Evolutionary conservation across 2,797 vertebrate genomes (phyloP).

Genomic region (Pseudochirops cupreus): DNA sequence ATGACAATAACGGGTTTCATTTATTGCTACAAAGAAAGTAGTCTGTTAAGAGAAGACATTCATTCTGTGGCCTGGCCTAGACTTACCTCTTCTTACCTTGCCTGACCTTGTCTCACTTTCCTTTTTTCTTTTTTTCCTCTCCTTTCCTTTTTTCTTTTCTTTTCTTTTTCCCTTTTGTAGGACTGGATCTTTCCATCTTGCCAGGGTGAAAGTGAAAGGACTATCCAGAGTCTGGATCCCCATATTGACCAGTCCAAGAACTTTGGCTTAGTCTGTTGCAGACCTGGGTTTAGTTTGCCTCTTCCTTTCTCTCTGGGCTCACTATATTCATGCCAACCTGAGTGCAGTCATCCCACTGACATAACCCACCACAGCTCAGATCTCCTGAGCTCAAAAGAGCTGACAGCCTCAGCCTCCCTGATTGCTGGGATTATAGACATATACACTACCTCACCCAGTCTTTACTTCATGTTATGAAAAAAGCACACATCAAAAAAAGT

Average conservation of each 20-base stretch:
- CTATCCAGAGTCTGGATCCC: background rate
- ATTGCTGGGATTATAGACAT: background rate
- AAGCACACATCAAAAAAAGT: background rate
- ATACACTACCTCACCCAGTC: background rate
- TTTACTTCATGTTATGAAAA: background rate
- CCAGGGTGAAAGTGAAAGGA: background rate
- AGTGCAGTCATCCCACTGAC: background rate
- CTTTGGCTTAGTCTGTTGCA: background rate
- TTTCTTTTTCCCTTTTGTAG: background rate
- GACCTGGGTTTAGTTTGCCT: background rate
- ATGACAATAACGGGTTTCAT: background rate
- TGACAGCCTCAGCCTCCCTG: background rate
- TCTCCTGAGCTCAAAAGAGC: background rate
- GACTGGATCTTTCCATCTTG: background rate
- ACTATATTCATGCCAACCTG: background rate
- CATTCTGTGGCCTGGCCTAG: background rate
- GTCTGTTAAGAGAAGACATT: background rate
- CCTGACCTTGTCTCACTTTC: rapidly evolving
- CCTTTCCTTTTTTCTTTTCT: background rate
- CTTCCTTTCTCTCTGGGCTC: background rate
- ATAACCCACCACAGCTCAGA: background rate
- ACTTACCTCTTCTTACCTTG: too few species aligned
- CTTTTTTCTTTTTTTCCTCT: background rate
- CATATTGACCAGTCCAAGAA: background rate
- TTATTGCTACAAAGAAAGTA: background rate